These are phyloP conservation scores for Sclerurus mexicanus DNA, from an alignment of 2,113 vertebrate genomes.

Conservation along the genomic window DNA sequence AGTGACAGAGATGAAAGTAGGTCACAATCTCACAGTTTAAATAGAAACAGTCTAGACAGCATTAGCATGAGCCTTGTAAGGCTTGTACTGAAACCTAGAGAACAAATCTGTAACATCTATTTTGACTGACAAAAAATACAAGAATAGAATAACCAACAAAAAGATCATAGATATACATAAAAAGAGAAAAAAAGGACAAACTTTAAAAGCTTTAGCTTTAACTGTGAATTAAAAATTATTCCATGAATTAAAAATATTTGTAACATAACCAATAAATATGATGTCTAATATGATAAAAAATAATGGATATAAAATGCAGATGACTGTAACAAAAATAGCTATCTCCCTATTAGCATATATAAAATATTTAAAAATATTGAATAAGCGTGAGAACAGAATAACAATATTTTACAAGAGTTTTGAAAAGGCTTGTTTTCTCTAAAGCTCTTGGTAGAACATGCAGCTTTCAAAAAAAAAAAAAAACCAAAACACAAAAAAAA, in stretches of 20 bases:
- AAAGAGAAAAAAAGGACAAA: not conserved
- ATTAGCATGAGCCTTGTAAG: not conserved
- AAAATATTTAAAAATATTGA: not conserved
- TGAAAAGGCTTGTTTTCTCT: not conserved
- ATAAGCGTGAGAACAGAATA: not conserved
- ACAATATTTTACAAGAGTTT: not conserved
- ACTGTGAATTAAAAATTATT: not conserved
- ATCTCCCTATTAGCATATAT: not conserved
- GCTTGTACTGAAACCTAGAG: not conserved
- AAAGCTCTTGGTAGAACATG: not conserved
- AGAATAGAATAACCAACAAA: not conserved
- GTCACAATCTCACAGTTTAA: conserved; percentile 11
- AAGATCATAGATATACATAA: not conserved
- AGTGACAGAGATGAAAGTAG: conserved; percentile 32
- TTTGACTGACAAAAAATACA: not conserved
- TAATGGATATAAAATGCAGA: not conserved
- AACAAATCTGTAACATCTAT: not conserved
- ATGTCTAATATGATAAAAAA: not conserved
- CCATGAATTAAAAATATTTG: not conserved
- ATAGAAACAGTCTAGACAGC: conserved; percentile 11
- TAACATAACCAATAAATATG: not conserved
- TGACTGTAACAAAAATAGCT: not conserved
- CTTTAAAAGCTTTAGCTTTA: not conserved
- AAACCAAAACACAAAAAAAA: not conserved
- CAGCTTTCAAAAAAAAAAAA: not conserved